Percentiles rank a stretch among this genome's conserved stretches.
Evolutionary conservation across 1,140 invertebrate genomes (phyloP).

Genomic region (Drosophila melanica): DNA sequence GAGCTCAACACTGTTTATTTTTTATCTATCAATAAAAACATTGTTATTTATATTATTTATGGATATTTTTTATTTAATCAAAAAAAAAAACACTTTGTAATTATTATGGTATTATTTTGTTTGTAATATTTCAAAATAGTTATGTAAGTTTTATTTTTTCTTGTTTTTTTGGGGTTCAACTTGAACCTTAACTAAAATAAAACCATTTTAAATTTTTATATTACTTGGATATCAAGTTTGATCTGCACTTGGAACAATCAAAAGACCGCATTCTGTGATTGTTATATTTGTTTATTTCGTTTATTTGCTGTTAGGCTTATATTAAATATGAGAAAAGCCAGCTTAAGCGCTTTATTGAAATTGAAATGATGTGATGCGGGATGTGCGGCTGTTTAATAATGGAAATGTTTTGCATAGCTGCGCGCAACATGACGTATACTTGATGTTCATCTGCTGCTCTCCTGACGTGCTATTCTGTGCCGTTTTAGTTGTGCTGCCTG

Average conservation of each 20-base stretch:
- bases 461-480: neutral
- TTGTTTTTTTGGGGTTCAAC: too few relatives aligned
- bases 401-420: conserved; percentile 48
- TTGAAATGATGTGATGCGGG: conserved; percentile 28
- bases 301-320: neutral
- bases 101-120: too few relatives aligned
- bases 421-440: conserved; percentile 56
- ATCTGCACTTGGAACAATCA: neutral
- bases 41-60: too few relatives aligned
- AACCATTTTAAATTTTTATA: neutral
- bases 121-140: too few relatives aligned
- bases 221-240: neutral
- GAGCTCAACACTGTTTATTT: too few relatives aligned
- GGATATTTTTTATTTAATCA: too few relatives aligned
- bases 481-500: neutral
- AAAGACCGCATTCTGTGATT: too few relatives aligned
- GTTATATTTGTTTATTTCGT: neutral
- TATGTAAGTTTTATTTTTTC: too few relatives aligned
- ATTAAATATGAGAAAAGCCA: neutral
- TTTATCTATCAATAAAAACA: too few relatives aligned
- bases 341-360: conserved; percentile 41
- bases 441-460: conserved; percentile 25
- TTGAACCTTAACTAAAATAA: neutral
- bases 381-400: conserved; percentile 42
- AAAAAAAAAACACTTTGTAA: too few relatives aligned